Conservation (phyloP, 2,113 vertebrate genomes). For the Danio rerio region DNA sequence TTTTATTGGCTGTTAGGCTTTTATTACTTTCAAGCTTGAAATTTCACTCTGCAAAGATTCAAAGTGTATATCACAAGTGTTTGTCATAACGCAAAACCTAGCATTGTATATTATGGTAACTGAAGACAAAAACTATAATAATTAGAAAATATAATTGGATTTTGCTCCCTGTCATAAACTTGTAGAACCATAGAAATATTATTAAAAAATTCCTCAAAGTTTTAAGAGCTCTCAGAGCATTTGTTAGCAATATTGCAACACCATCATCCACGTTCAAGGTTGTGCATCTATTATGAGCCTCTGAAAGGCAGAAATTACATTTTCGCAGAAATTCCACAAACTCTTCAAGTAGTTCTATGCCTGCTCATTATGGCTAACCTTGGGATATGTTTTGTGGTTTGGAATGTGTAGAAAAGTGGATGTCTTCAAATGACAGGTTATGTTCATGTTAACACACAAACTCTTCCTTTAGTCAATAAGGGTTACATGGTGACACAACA, state of each 20-base stretch:
- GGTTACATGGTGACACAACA: conserved; percentile 73
- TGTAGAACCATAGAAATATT: conserved; percentile 17
- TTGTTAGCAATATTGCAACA: background rate
- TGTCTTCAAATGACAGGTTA: background rate
- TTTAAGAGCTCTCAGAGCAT: conserved; percentile 25
- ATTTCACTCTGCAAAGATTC: no score
- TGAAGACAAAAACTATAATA: background rate
- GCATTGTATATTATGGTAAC: background rate
- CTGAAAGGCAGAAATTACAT: conserved; percentile 20
- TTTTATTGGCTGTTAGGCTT: no score
- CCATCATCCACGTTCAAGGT: conserved; percentile 17
- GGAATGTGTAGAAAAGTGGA: conserved; percentile 30
- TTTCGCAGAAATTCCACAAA: conserved; percentile 30
- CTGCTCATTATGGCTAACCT: background rate
- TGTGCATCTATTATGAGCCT: conserved; percentile 32
- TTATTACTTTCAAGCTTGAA: no score
- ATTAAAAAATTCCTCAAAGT: background rate
- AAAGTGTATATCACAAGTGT: no score
- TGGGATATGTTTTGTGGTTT: conserved; percentile 14
- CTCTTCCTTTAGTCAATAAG: conserved; percentile 1
- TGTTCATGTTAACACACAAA: conserved; percentile 10
- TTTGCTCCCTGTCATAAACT: background rate
- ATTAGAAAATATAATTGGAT: background rate
- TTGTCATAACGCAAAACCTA: background rate
- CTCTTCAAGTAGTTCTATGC: conserved; percentile 2